A percentile compares a stretch with the other conserved stretches of the same genome.
These are phyloP conservation scores for Sarcophaga peregrina DNA, from an alignment of 1,140 invertebrate species.

Conservation along the genomic window DNA sequence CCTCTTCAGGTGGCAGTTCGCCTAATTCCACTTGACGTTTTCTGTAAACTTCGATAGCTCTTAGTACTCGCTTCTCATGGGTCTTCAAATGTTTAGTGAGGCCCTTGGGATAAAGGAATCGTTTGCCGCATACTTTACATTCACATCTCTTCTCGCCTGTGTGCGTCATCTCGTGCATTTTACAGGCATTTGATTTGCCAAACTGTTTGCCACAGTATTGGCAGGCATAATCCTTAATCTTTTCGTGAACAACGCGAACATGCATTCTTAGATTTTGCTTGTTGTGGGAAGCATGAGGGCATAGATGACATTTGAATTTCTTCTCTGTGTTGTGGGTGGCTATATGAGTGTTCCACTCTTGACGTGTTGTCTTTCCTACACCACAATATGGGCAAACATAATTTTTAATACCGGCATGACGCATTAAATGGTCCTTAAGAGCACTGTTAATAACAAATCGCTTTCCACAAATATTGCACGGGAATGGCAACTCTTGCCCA, in stretches of 20 bases:
- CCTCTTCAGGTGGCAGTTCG: conserved; percentile 41
- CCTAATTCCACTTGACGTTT: conserved; percentile 61
- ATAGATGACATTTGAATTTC: conserved; percentile 63
- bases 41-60: conserved; percentile 61
- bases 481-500: conserved; percentile 70
- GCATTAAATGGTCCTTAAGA: conserved; percentile 62
- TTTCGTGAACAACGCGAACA: conserved; percentile 63
- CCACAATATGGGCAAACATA: conserved; percentile 64
- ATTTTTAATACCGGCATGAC: conserved; percentile 64
- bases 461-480: conserved; percentile 70
- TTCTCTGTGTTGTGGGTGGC: conserved; percentile 63
- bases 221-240: conserved; percentile 63
- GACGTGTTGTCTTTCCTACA: conserved; percentile 60
- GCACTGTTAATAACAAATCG: conserved; percentile 62
- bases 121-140: conserved; percentile 63
- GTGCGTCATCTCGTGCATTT: conserved; percentile 65
- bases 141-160: conserved; percentile 68
- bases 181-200: conserved; percentile 63
- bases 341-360: conserved; percentile 64
- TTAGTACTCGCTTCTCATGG: conserved; percentile 60
- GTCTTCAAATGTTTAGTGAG: conserved; percentile 63
- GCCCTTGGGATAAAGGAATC: conserved; percentile 63
- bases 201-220: conserved; percentile 65
- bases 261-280: conserved; percentile 62
- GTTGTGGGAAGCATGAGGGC: conserved; percentile 61